These are phyloP conservation scores for Entomobrya proxima DNA, from an alignment of 2,888 invertebrate species.

Conservation along the genomic window DNA sequence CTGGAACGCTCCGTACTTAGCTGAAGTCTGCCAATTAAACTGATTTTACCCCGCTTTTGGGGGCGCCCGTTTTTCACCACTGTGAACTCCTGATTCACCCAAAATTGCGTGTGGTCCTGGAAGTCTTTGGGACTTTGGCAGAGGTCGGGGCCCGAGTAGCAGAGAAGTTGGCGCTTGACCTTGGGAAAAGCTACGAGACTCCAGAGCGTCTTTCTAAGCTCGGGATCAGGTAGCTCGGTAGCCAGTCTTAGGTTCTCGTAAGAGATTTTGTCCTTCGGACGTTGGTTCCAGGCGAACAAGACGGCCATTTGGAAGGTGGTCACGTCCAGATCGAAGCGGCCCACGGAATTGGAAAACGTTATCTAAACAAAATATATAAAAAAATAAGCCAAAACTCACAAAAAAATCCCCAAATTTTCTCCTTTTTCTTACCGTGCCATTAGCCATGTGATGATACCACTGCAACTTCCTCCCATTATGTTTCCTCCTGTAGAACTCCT, in stretches of 20 bases:
- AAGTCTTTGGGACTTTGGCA: constrained; percentile 96
- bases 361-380: too few species aligned
- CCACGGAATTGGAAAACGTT: constrained; percentile 93
- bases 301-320: constrained; percentile 99
- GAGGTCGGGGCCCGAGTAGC: constrained; percentile 89
- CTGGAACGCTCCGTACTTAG: constrained; percentile 95
- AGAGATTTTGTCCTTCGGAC: constrained; percentile 93
- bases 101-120: constrained; percentile 92
- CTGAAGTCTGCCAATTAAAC: constrained; percentile 96
- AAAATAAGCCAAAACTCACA: too few species aligned
- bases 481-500: constrained; percentile 98
- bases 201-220: constrained; percentile 94
- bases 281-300: constrained; percentile 98
- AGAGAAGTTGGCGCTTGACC: constrained; percentile 92
- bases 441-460: constrained; percentile 99
- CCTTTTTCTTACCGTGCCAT: too few species aligned
- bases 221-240: constrained; percentile 95
- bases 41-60: constrained; percentile 96
- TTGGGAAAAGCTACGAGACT: constrained; percentile 96
- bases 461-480: constrained; percentile 98
- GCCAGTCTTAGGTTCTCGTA: constrained; percentile 97
- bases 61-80: constrained; percentile 94
- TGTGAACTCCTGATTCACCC: constrained; percentile 98
- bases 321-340: constrained; percentile 97
- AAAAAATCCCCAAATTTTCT: too few species aligned